These are phyloP conservation scores for Lordiphosa fenestrarum DNA, from an alignment of 2,888 invertebrate genomes.

Conservation along the genomic window DNA sequence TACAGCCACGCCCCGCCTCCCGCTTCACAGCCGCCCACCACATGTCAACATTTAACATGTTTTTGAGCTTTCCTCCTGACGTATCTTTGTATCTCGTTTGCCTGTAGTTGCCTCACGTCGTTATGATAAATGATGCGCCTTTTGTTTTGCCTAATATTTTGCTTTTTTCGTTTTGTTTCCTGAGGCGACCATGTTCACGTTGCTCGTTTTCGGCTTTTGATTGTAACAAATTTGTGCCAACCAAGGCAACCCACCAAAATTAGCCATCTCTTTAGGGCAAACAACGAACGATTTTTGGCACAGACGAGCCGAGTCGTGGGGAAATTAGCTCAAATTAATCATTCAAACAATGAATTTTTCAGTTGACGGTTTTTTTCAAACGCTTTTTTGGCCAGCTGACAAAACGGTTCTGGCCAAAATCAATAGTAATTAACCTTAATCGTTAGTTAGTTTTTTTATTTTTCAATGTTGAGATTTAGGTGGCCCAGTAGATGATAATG, in stretches of 20 bases:
- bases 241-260: conserved; percentile 32
- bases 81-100: conserved; percentile 41
- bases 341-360: conserved; percentile 44
- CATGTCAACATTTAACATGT: conserved; percentile 71
- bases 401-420: conserved; percentile 50
- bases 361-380: conserved; percentile 42
- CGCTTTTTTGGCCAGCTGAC: conserved; percentile 39
- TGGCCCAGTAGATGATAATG: conserved; percentile 11
- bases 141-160: conserved; percentile 52
- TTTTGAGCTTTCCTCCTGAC: conserved; percentile 42
- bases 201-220: conserved; percentile 59
- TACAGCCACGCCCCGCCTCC: conserved; percentile 29
- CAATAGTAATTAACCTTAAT: conserved; percentile 70
- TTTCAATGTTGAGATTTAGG: conserved; percentile 35
- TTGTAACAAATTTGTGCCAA: conserved; percentile 69
- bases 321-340: conserved; percentile 64
- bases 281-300: conserved; percentile 53
- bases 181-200: conserved; percentile 40
- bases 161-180: conserved; percentile 24
- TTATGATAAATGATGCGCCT: conserved; percentile 69
- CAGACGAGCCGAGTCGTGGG: conserved; percentile 36
- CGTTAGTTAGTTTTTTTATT: conserved; percentile 36
- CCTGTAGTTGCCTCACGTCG: conserved; percentile 53
- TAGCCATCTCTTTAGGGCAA: conserved; percentile 62
- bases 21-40: conserved; percentile 46